Evolutionary conservation across 2,888 invertebrate genomes (phyloP).

Genomic region (Danaus chrysippus): DNA sequence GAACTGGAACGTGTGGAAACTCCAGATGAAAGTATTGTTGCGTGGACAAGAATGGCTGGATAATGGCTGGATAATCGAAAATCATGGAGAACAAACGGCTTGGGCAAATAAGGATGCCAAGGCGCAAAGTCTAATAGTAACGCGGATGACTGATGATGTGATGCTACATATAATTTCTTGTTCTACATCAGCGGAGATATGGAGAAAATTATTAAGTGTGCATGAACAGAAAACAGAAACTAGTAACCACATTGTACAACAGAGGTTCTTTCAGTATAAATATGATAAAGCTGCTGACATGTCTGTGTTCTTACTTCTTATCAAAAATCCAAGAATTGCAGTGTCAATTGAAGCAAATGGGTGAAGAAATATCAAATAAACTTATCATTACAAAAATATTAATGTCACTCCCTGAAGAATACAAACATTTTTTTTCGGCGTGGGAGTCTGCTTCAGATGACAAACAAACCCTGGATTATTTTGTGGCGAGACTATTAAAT

Average conservation of each 20-base stretch:
- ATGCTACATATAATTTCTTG: conserved; percentile 31
- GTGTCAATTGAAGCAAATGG: conserved; percentile 30
- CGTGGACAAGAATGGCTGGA: no score
- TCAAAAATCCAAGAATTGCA: conserved; percentile 26
- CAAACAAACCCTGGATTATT: no score
- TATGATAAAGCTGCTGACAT: conserved; percentile 28
- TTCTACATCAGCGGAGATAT: conserved; percentile 31
- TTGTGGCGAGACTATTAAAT: conserved; percentile 30
- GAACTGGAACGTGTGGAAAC: no score
- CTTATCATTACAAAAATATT: conserved; percentile 37
- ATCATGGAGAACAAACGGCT: no score
- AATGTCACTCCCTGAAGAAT: conserved; percentile 33
- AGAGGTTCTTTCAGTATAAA: no score
- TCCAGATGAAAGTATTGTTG: no score
- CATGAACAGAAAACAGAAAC: conserved; percentile 42
- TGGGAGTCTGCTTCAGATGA: no score
- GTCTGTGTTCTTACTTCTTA: conserved; percentile 30
- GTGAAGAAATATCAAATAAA: conserved; percentile 31
- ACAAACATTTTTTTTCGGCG: conserved; percentile 22
- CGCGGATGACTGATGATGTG: conserved; percentile 28
- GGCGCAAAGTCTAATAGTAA: conserved; percentile 32
- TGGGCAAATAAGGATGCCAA: conserved; percentile 25
- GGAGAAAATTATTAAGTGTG: conserved; percentile 32
- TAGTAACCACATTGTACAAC: conserved; percentile 37
- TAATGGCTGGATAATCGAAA: no score